A percentile compares a stretch with the other conserved stretches of the same genome.
phyloP scores from a whole-genome alignment of 37 sponge, comb jelly and placozoan genomes.

The Mnemiopsis leidyi region DNA sequence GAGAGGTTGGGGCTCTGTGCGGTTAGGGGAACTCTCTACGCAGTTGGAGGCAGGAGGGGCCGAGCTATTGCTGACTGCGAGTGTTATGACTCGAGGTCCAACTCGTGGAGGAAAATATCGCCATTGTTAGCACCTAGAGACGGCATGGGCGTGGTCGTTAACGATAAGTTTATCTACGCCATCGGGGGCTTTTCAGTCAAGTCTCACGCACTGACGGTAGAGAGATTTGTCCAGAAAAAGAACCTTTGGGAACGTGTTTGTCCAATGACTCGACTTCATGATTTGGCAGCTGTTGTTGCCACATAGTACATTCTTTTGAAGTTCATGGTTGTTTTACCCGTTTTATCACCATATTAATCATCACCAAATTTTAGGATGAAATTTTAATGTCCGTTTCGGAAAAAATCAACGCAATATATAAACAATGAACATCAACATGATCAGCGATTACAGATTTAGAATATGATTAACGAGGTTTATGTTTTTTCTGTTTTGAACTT shows the following conservation, averaged over 20 bases:
- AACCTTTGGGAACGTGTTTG: constrained; percentile 61
- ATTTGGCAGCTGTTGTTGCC: constrained; percentile 58
- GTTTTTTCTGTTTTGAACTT: no score
- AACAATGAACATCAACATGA: background rate
- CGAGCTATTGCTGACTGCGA: constrained; percentile 64
- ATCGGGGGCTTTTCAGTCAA: constrained; percentile 60
- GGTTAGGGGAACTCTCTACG: constrained; percentile 1
- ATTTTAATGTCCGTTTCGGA: no score
- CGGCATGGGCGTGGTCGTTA: constrained; percentile 56
- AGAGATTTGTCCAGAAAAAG: constrained; percentile 61
- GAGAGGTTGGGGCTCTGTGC: constrained; percentile 62
- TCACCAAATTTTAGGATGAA: no score
- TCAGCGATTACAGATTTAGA: background rate
- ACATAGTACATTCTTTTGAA: no score
- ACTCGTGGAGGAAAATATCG: constrained; percentile 48
- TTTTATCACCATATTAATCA: no score
- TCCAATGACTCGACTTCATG: constrained; percentile 60
- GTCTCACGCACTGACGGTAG: constrained; percentile 56
- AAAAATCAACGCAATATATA: background rate
- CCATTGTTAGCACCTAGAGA: constrained; percentile 47
- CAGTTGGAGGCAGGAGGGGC: constrained; percentile 43
- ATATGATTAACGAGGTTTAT: no score
- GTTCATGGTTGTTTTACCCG: no score
- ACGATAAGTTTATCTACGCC: constrained; percentile 41
- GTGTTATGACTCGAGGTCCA: constrained; percentile 14